phyloP scores from a whole-genome alignment of 1,140 invertebrate species.

The Stegodyphus mimosarum region DNA sequence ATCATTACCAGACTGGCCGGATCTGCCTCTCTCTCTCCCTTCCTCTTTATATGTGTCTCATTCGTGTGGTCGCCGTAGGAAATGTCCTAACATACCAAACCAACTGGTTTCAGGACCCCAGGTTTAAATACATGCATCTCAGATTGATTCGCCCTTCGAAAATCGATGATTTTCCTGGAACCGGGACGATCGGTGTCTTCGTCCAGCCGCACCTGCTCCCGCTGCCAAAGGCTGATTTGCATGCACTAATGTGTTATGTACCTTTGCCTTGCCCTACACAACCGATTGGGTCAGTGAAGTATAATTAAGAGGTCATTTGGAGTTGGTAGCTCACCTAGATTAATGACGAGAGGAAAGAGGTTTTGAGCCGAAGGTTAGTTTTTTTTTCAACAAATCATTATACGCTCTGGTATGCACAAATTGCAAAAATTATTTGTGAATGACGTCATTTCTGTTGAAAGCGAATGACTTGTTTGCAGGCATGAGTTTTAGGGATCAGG shows the following conservation, averaged over 20 bases:
- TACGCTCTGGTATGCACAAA: too few species aligned
- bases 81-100: constrained; percentile 4
- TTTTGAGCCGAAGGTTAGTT: too few species aligned
- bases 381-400: too few species aligned
- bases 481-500: too few species aligned
- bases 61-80: background rate
- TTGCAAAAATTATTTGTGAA: too few species aligned
- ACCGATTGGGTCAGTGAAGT: background rate
- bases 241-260: constrained; percentile 4
- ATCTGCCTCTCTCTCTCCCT: background rate
- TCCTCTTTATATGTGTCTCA: too few species aligned
- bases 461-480: too few species aligned
- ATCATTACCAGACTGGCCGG: background rate
- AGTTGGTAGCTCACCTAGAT: too few species aligned
- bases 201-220: background rate
- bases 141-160: background rate
- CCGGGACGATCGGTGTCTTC: constrained; percentile 10
- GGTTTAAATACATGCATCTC: background rate
- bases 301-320: too few species aligned
- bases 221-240: constrained; percentile 5
- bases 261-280: background rate
- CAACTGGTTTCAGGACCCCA: background rate
- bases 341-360: background rate
- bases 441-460: too few species aligned
- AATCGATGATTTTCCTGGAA: constrained; percentile 34